Conservation (phyloP, 2,888 invertebrate species). For the Caenorhabditis becei region DNA sequence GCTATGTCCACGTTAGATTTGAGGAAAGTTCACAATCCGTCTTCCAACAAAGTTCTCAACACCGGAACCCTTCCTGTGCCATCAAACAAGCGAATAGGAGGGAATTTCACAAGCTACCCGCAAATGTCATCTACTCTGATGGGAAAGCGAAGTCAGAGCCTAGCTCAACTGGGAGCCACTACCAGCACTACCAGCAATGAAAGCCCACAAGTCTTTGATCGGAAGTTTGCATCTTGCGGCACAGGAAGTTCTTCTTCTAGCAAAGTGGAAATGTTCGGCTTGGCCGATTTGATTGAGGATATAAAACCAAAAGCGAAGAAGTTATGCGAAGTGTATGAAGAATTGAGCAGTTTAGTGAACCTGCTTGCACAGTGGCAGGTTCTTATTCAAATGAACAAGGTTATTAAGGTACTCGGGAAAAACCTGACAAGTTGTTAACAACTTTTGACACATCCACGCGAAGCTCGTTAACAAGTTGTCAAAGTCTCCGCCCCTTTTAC, state of each 20-base stretch:
- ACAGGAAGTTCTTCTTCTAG: slow-evolving; percentile 10
- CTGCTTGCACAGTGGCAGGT: slow-evolving; percentile 74
- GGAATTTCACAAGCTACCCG: slow-evolving; percentile 35
- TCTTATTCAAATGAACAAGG: slow-evolving; percentile 45
- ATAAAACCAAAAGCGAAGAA: slow-evolving; percentile 63
- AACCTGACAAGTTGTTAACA: slow-evolving; percentile 28
- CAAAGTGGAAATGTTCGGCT: slow-evolving; percentile 29
- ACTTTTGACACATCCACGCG: no score
- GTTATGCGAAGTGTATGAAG: slow-evolving; percentile 70
- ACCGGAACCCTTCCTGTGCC: slow-evolving; percentile 48
- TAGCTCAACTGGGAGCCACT: slow-evolving; percentile 62
- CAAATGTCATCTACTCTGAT: slow-evolving; percentile 46
- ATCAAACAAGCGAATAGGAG: slow-evolving; percentile 2
- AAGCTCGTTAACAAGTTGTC: no score
- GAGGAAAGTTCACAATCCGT: slow-evolving; percentile 12
- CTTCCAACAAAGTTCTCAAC: background rate
- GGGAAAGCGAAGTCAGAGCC: slow-evolving; percentile 61
- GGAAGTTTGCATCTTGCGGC: slow-evolving; percentile 33
- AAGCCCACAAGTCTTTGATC: slow-evolving; percentile 49
- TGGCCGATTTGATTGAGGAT: slow-evolving; percentile 71
- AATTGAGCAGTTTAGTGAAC: slow-evolving; percentile 72
- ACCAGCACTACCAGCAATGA: slow-evolving; percentile 36
- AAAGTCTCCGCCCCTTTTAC: no score
- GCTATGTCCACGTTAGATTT: slow-evolving; percentile 70
- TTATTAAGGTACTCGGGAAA: slow-evolving; percentile 3